Percentiles rank a stretch among this genome's conserved stretches.
Conservation (phyloP, 2,797 vertebrate genomes). For the Leptoclinus maculatus region DNA sequence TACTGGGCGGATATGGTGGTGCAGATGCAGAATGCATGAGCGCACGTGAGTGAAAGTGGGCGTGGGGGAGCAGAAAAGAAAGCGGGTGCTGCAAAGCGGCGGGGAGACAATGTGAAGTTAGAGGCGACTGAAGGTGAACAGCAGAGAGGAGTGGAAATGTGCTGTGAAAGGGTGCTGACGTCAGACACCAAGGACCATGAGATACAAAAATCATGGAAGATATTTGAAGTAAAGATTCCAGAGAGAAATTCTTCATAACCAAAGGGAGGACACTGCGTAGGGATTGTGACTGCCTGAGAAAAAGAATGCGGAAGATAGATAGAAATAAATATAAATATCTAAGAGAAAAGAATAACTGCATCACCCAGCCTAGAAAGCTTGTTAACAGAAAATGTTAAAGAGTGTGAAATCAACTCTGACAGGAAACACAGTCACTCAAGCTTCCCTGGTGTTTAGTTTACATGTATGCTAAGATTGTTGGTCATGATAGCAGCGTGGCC, state of each 20-base stretch:
- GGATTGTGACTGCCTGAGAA: not conserved
- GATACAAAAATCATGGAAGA: constrained; percentile 15
- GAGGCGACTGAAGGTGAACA: constrained; percentile 77
- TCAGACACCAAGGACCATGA: constrained; percentile 44
- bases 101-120: constrained; percentile 47
- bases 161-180: constrained; percentile 54
- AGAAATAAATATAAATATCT: not conserved
- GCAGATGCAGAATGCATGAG: constrained; percentile 74
- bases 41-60: constrained; percentile 65
- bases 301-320: not conserved
- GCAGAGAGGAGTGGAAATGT: constrained; percentile 49
- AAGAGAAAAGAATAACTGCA: not conserved
- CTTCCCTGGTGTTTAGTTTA: not conserved
- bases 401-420: not conserved
- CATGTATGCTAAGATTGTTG: not conserved
- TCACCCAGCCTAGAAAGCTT: not conserved
- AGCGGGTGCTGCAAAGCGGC: constrained; percentile 35
- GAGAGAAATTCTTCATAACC: not conserved
- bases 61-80: constrained; percentile 38
- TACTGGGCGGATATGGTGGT: constrained; percentile 77
- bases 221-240: constrained; percentile 6
- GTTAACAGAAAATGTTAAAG: not conserved
- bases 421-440: not conserved
- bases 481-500: not conserved
- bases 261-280: constrained; percentile 1